Base-by-base conservation (phyloP, 2,888 invertebrate genomes). In the Clistopyga incitator region DNA sequence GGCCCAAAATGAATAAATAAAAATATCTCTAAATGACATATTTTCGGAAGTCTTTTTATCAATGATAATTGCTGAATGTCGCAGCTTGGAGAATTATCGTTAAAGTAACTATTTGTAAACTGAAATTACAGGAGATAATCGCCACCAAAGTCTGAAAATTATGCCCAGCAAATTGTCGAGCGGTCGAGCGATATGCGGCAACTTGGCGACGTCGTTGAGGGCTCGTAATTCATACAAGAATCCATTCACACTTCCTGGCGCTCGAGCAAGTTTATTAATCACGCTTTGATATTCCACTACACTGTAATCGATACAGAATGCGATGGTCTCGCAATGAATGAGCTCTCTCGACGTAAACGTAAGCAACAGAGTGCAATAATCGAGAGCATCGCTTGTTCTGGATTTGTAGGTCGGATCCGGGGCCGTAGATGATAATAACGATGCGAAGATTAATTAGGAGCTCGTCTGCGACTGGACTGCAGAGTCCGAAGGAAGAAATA, bases 151-250 rank as follows among this genome's bases (percentile, higher is more conserved):
- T 25, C 38, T 61, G 56, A 68, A 84, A 78, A 68, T 15, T 25
- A 67, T 50, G 64, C 59, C 82, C 15, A 80, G 67, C 80, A 84
- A 81, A 34, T 78, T 86, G 59, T 59, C 78, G 18, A 81, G 74
- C 45, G 81, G 85, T 29, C 83, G 77, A 47, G 83, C 81, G 15
- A 80, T 86, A 54, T 84, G 86, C 52, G 81, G 86, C 23, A 86
- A 84, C 81, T 84, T 84, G 70, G 83, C 86, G 11, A 79, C 83
- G 2, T 85, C 83, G 20, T 61, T 83, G 54, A 74, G 85, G 56
- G 45, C 52, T 42, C 79, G 79, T 10, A 76, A 77, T 50, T 65
- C 42, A 29, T 65, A 61, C 45, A 83, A 76, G 20, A 83, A 79
- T 76, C 59, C 71, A 76, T 83, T 76, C 47, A 72, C 76, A 1